Conservation (phyloP, 2,113 vertebrate species). For the Prietella phreatophila region DNA sequence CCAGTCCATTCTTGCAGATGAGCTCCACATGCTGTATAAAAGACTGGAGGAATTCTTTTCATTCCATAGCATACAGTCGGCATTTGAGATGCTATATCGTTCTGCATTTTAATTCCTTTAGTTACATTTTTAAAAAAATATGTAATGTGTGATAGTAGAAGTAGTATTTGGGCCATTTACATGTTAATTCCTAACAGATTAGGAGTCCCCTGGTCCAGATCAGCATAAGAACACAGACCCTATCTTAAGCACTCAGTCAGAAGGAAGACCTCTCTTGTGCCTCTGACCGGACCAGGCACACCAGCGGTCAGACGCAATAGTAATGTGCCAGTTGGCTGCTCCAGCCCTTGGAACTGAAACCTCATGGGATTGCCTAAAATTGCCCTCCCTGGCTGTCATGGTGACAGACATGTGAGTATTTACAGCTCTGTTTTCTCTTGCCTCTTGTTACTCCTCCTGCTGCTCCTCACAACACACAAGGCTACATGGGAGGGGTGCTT, state of each 20-base stretch:
- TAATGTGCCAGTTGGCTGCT: slow-evolving; percentile 48
- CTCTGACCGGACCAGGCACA: slow-evolving; percentile 35
- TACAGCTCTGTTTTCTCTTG: slow-evolving; percentile 54
- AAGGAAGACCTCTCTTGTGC: slow-evolving; percentile 9
- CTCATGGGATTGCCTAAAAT: slow-evolving; percentile 53
- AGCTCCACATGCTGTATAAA: slow-evolving; percentile 21
- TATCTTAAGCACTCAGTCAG: slow-evolving; percentile 11
- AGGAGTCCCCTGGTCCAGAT: neutral
- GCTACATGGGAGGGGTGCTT: slow-evolving; percentile 32
- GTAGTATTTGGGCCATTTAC: neutral
- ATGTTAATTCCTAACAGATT: slow-evolving; percentile 16
- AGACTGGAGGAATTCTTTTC: slow-evolving; percentile 30
- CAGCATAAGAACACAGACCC: neutral
- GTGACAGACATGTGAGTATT: slow-evolving; percentile 56
- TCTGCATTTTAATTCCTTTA: neutral
- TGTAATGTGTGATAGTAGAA: neutral
- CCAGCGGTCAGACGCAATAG: slow-evolving; percentile 31
- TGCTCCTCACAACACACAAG: slow-evolving; percentile 39
- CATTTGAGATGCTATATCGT: neutral
- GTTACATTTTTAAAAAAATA: neutral
- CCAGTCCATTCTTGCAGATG: slow-evolving; percentile 26
- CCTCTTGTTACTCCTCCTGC: slow-evolving; percentile 50
- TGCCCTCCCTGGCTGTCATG: slow-evolving; percentile 52
- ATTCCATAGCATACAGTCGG: slow-evolving; percentile 5
- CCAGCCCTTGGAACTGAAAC: slow-evolving; percentile 50